Evolutionary conservation across 1,140 invertebrate species (phyloP), one percentile per base, ranked within the genome.

Genomic region (Drosophila micromelanica): DNA sequence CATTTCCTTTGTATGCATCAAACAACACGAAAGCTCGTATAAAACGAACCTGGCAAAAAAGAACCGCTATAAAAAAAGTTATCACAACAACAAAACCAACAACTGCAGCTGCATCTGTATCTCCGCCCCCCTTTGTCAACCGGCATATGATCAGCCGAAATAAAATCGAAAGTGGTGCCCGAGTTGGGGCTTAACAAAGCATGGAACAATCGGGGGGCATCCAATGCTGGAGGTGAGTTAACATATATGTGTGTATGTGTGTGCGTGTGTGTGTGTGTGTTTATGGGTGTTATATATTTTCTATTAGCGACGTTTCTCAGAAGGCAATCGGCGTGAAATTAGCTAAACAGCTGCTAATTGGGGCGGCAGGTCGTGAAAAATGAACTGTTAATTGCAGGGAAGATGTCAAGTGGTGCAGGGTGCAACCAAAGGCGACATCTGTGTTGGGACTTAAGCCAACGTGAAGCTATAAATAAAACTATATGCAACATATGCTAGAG

Each of bases 311-410:
- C 71, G 55, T 72, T 49, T 63, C 45, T 63, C 54, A 61, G 62
- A 45, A 42, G 51, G 45, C 54, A 43, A 17, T 15, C 35, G 57
- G 48, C 38, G 59, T 62, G 51, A 73, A 63, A 69, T 67, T 43
- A 70, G 61, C 55, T 54, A 54, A 85, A 46, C 80, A 85, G 81
- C 81, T 85, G 80, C 81, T 85, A 85, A 85, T 85, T 67, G 55
- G 52, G 32, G 20, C 40, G 62, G 17, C 55, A 54, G 65, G 51
- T 74, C 59, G 79, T 78, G 73, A 76, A 76, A 78, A 80, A 69
- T n/a, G 13, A 62, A 37, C 17, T 46, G 49, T 35, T 40, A 23
- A 57, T 3, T 17, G 27, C n/a, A 20, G 20, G 20, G 9, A 1
- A 27, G 23, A 6, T 11, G 23, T 4, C 8, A 30, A 9, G 20